Percentiles rank a stretch among this genome's conserved stretches.
Conservation (phyloP, 64 coral and sea anemone genomes). For the Trachythela sp. region DNA sequence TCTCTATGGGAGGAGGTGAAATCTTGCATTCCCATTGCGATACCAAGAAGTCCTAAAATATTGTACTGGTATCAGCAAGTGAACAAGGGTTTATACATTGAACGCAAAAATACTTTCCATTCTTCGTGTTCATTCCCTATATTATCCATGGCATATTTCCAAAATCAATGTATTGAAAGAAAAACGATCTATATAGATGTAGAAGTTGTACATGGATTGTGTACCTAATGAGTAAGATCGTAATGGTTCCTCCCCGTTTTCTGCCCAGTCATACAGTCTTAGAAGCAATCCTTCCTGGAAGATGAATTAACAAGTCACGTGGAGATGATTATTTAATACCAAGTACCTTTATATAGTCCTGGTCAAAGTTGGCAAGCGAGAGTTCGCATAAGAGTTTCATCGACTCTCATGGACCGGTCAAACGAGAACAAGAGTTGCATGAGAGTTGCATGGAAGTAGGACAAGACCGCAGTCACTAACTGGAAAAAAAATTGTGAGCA, state of each 20-base stretch:
- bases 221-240: slow-evolving; percentile 53
- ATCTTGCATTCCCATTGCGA: slow-evolving; percentile 97
- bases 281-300: slow-evolving; percentile 76
- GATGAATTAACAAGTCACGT: not conserved
- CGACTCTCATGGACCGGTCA: too few relatives aligned
- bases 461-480: too few relatives aligned
- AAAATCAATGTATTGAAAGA: not conserved
- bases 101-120: too few relatives aligned
- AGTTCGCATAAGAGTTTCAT: too few relatives aligned
- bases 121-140: too few relatives aligned
- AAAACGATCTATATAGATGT: not conserved
- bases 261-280: slow-evolving; percentile 74
- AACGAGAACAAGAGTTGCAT: too few relatives aligned
- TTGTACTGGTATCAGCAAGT: not conserved
- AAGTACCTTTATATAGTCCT: not conserved
- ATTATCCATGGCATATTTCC: too few relatives aligned
- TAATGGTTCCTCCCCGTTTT: slow-evolving; percentile 66
- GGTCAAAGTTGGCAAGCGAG: not conserved
- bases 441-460: too few relatives aligned
- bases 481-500: too few relatives aligned
- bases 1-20: slow-evolving; percentile 73
- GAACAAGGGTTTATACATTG: not conserved
- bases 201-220: too few relatives aligned
- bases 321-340: too few relatives aligned
- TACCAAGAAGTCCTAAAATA: slow-evolving; percentile 70